These are phyloP conservation scores for Dromiciops gliroides DNA, from an alignment of 2,113 vertebrate species.

Conservation along the genomic window DNA sequence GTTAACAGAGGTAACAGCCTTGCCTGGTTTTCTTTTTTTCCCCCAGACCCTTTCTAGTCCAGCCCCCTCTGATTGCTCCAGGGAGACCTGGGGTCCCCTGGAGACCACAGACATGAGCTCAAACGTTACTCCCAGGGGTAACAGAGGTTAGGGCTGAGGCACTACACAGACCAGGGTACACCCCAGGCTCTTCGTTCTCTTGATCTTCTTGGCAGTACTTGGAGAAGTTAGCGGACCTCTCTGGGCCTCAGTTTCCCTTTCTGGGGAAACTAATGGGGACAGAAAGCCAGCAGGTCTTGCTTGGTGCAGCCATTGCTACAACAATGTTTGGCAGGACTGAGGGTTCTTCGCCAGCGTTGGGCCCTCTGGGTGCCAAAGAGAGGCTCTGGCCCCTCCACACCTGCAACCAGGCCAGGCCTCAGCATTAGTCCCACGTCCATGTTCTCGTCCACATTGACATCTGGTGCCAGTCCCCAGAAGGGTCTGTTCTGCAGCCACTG, in stretches of 20 bases:
- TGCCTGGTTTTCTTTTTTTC: background rate
- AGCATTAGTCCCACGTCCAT: background rate
- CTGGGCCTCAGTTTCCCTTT: background rate
- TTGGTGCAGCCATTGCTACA: constrained; percentile 61
- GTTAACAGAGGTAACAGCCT: background rate
- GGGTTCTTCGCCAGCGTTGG: background rate
- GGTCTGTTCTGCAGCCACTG: constrained; percentile 49
- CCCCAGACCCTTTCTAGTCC: no score
- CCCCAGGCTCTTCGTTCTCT: no score
- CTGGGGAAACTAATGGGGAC: constrained; percentile 50
- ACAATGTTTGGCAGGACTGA: constrained; percentile 45
- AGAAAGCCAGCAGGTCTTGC: constrained; percentile 50
- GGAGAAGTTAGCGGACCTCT: background rate
- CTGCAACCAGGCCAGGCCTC: background rate
- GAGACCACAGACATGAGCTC: background rate
- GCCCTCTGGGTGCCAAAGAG: fast-evolving
- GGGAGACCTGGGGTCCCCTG: background rate
- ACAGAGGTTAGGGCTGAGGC: no score
- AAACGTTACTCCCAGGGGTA: background rate
- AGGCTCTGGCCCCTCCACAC: background rate
- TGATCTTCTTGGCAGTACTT: background rate
- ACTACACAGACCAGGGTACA: no score
- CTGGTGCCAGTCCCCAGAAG: background rate
- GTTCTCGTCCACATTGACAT: background rate
- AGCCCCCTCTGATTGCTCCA: background rate